These are phyloP conservation scores for Empidonax traillii DNA, from an alignment of 2,113 vertebrate genomes.

Conservation along the genomic window DNA sequence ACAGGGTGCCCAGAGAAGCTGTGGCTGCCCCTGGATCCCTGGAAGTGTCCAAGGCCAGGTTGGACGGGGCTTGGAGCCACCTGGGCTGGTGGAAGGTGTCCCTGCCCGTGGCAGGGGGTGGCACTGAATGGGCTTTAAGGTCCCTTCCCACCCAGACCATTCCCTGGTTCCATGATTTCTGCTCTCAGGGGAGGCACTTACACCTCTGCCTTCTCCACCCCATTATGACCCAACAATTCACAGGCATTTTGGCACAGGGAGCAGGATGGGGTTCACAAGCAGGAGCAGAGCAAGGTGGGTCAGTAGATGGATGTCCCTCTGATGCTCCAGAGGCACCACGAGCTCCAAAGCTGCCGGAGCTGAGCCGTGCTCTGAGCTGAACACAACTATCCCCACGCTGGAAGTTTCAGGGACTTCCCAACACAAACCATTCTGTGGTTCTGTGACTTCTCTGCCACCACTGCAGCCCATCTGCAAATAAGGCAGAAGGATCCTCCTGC, in stretches of 20 bases:
- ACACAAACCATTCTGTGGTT: background rate
- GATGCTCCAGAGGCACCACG: background rate
- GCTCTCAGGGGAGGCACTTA: background rate
- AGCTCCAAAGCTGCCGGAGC: background rate
- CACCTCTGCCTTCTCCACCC: background rate
- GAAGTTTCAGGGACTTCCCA: background rate
- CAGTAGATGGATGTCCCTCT: background rate
- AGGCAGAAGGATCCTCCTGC: background rate
- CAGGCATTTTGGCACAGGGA: background rate
- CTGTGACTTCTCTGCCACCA: too few relatives aligned
- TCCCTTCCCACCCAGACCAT: background rate
- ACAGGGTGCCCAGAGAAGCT: background rate
- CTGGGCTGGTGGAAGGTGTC: background rate
- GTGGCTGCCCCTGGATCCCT: background rate
- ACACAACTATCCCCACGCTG: background rate
- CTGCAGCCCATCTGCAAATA: background rate
- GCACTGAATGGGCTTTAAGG: fast-evolving
- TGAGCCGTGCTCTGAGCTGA: background rate
- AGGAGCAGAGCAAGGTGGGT: background rate
- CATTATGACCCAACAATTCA: background rate
- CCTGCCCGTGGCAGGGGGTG: background rate
- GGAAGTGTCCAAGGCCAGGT: background rate
- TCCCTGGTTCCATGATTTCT: background rate
- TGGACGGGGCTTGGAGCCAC: background rate
- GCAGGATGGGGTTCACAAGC: background rate